Evolutionary conservation across 2,797 vertebrate species (phyloP).

Genomic region (Anniella stebbinsi): DNA sequence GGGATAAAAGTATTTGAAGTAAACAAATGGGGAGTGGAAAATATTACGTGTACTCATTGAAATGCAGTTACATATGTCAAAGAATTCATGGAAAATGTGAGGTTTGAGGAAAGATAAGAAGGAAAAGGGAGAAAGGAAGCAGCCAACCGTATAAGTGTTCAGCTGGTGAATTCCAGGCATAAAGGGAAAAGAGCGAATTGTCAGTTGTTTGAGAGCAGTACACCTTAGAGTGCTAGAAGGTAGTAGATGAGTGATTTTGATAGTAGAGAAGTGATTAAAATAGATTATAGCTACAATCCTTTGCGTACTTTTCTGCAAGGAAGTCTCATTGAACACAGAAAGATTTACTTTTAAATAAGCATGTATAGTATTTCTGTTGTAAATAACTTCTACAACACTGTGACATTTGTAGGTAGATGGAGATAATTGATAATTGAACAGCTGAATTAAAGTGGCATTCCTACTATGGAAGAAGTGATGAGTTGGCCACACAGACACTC

Average conservation of each 20-base stretch:
- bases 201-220: too few species aligned
- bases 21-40: not conserved
- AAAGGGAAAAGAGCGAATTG: not conserved
- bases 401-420: not conserved
- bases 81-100: too few species aligned
- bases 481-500: not conserved
- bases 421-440: too few species aligned
- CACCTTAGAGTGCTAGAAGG: not conserved
- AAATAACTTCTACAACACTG: not conserved
- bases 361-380: not conserved
- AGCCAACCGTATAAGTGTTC: not conserved
- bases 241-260: not conserved
- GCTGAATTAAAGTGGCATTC: not conserved
- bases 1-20: too few species aligned
- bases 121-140: not conserved
- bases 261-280: too few species aligned
- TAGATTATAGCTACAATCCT: not conserved
- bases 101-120: too few species aligned
- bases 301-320: not conserved
- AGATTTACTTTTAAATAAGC: not conserved
- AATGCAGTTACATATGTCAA: too few species aligned
- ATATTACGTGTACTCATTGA: not conserved
- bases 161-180: not conserved
- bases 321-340: not conserved
- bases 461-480: not conserved